phyloP scores from a whole-genome alignment of 1,140 invertebrate genomes.

The Uloborus diversus region DNA sequence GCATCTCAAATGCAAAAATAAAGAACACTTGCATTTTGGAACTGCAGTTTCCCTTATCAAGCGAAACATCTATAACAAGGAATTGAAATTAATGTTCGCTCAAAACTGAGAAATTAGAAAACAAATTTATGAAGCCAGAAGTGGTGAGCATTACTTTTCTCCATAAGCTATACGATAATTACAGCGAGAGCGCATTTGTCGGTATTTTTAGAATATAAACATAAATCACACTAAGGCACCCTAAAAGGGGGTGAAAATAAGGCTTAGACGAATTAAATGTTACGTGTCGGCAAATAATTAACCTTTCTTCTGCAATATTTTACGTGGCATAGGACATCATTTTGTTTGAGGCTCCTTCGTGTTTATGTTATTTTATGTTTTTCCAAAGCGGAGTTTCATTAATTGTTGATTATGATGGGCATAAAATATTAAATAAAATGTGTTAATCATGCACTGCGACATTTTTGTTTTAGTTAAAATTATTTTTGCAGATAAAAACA shows the following conservation, averaged over 20 bases:
- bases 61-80: constrained; percentile 20
- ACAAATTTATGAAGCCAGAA: constrained; percentile 40
- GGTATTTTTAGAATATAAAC: constrained; percentile 28
- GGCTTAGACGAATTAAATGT: constrained; percentile 43
- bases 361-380: too few species aligned
- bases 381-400: too few species aligned
- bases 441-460: too few species aligned
- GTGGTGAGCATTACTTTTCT: constrained; percentile 21
- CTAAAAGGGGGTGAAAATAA: neutral
- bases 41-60: neutral
- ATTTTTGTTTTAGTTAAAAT: too few species aligned
- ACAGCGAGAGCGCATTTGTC: constrained; percentile 28
- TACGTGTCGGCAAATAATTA: constrained; percentile 50
- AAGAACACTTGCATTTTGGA: too few species aligned
- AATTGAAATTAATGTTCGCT: constrained; percentile 45
- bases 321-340: neutral
- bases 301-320: constrained; percentile 15
- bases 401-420: too few species aligned
- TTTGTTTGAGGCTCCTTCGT: neutral
- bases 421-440: too few species aligned
- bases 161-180: constrained; percentile 29
- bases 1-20: too few species aligned
- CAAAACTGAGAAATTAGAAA: constrained; percentile 44
- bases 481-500: too few species aligned
- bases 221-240: constrained; percentile 27